Conservation (phyloP, 2,888 invertebrate species). For the Acanthosepion pharaonis region DNA sequence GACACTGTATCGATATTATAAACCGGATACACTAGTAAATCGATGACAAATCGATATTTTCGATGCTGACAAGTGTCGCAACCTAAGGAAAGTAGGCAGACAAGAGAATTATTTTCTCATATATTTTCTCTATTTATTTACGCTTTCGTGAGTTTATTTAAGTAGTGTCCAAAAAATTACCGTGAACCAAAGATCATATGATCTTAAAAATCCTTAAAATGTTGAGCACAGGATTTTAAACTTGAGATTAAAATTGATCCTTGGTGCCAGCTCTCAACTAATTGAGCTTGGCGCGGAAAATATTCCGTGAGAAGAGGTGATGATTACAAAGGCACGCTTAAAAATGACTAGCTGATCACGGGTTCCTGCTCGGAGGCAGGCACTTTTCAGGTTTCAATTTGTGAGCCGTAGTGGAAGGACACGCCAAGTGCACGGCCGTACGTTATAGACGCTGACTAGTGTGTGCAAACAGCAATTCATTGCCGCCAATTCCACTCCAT, state of each 20-base stretch:
- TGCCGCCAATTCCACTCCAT: slow-evolving; percentile 14
- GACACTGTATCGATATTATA: no score
- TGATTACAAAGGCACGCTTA: not conserved
- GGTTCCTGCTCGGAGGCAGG: not conserved
- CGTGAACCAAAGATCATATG: no score
- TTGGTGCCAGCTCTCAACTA: not conserved
- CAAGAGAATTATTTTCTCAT: no score
- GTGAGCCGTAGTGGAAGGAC: slow-evolving; percentile 9
- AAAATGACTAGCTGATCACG: not conserved
- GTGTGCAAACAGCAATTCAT: not conserved
- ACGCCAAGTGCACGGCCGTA: not conserved
- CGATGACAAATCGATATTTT: no score
- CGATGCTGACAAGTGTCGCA: no score
- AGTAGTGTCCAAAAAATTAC: no score
- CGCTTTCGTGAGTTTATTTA: no score
- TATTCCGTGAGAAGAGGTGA: slow-evolving; percentile 1
- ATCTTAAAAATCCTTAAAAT: no score
- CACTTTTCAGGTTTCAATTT: not conserved
- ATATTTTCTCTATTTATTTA: no score
- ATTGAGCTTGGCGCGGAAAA: not conserved
- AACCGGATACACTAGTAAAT: no score
- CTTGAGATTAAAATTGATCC: not conserved
- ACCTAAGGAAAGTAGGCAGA: no score
- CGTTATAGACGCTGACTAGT: not conserved
- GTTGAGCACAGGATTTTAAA: no score